phyloP scores from a whole-genome alignment of 2,888 invertebrate species.

The Sinotaia quadrata region DNA sequence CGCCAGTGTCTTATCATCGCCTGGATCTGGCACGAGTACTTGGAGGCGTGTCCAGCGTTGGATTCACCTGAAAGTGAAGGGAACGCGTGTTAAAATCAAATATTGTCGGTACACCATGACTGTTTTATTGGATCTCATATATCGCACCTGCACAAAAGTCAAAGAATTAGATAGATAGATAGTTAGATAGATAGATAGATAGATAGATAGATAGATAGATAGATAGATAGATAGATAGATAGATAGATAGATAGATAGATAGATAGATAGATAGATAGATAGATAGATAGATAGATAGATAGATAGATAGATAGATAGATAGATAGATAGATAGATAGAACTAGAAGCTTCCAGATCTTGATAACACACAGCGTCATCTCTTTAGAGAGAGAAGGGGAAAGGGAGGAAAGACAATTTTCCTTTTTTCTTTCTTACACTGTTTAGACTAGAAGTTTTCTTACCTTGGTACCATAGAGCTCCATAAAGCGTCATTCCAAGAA shows the following conservation, averaged over 20 bases:
- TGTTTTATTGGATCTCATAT: too few species aligned
- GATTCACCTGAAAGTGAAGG: slow-evolving; percentile 27
- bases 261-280: background rate
- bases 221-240: too few species aligned
- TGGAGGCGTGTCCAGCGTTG: slow-evolving; percentile 19
- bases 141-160: too few species aligned
- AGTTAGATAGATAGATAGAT: background rate
- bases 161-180: background rate
- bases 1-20: slow-evolving; percentile 50
- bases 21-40: slow-evolving; percentile 45
- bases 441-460: slow-evolving; percentile 32
- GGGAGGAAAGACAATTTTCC: background rate
- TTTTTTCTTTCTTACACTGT: background rate
- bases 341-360: background rate
- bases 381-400: too few species aligned
- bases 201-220: background rate
- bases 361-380: too few species aligned
- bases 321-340: background rate
- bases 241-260: background rate
- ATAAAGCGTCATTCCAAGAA: slow-evolving; percentile 61
- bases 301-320: background rate
- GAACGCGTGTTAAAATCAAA: too few species aligned
- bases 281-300: slow-evolving; percentile 7
- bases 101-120: too few species aligned
- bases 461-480: slow-evolving; percentile 71